Conservation (phyloP, 2,113 vertebrate species). For the Papio anubis region DNA sequence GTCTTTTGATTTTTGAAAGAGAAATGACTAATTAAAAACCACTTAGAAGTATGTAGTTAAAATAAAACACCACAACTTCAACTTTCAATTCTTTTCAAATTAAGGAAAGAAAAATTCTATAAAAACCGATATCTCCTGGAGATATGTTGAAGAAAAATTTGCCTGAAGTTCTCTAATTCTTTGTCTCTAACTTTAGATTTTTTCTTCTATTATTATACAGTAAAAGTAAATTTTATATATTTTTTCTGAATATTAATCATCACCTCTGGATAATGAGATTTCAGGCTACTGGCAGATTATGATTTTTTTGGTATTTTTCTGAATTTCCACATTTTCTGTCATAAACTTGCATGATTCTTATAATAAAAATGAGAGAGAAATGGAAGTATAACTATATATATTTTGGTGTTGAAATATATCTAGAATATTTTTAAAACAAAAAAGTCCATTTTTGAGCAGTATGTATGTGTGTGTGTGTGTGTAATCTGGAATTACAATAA, state of each 20-base stretch:
- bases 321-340: not conserved
- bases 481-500: not conserved
- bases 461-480: not conserved
- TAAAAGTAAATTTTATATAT: not conserved
- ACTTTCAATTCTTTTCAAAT: not conserved
- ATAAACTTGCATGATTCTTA: not conserved
- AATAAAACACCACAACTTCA: not conserved
- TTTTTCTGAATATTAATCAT: not conserved
- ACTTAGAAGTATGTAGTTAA: not conserved
- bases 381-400: not conserved
- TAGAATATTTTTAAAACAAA: not conserved
- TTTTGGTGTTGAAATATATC: not conserved
- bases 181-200: not conserved
- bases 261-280: not conserved
- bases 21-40: not conserved
- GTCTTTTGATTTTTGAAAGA: constrained; percentile 11
- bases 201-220: not conserved
- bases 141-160: not conserved
- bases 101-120: not conserved
- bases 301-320: not conserved
- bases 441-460: not conserved
- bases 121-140: not conserved
- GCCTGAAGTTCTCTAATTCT: not conserved
- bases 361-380: not conserved
- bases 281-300: not conserved